Evolutionary conservation across 2,888 invertebrate species (phyloP).

Genomic region (Stegana nigrithorax): DNA sequence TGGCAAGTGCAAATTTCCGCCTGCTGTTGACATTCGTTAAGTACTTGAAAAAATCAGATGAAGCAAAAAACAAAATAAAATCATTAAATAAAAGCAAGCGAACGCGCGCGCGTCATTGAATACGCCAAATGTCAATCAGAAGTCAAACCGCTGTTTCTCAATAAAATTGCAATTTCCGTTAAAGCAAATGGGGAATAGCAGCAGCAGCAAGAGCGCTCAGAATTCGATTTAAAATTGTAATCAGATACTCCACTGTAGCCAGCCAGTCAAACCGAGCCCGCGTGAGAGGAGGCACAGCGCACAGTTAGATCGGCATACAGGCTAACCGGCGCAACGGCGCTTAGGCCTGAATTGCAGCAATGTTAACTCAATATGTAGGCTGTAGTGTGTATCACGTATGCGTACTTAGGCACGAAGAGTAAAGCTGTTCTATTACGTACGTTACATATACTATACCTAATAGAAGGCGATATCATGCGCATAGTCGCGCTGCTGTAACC

Average conservation of each 20-base stretch:
- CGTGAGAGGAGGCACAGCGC: no score
- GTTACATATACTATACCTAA: not conserved
- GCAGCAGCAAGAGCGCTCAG: no score
- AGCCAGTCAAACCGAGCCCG: no score
- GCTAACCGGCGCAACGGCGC: no score
- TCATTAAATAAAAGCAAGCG: not conserved
- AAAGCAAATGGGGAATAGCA: conserved; percentile 27
- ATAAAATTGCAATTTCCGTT: conserved; percentile 50
- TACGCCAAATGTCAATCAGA: conserved; percentile 51
- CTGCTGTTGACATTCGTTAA: conserved; percentile 42
- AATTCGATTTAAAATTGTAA: conserved; percentile 54
- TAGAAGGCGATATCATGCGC: conserved; percentile 39
- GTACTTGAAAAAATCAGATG: not conserved
- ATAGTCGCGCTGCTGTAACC: conserved; percentile 43
- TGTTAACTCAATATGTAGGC: no score
- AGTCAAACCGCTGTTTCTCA: conserved; percentile 48
- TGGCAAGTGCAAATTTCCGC: conserved; percentile 1
- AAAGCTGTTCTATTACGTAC: conserved; percentile 30
- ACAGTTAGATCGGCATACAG: no score
- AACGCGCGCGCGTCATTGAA: conserved; percentile 2
- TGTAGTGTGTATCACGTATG: no score
- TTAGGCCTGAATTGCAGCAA: no score
- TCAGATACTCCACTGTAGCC: no score
- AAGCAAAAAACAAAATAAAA: not conserved
- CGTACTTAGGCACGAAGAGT: no score